Evolutionary conservation across 2,888 invertebrate species (phyloP), one percentile per base, ranked within the genome.

Genomic region (Acrobasis repandana): DNA sequence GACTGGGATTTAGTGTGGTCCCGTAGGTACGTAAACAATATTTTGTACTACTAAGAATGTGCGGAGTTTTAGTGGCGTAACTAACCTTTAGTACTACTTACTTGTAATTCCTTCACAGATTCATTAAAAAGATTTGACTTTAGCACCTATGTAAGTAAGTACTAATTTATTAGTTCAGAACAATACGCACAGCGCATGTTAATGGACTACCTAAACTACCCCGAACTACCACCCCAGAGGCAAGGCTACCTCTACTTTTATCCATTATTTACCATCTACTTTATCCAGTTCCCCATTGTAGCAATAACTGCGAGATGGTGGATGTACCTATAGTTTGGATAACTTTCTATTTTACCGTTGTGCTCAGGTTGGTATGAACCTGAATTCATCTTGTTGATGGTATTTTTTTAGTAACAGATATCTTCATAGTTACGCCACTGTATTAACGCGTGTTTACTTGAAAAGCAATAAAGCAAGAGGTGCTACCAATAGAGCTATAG

Each of bases 401-500:
- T 4, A n/a, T 6, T 43, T 14, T 43, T n/a, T 38, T 43, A n/a
- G n/a, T 43, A 3, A 43, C 43, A 43, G 43, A 28, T 50, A 33
- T 33, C 43, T 16, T 38, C 43, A 6, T 9, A 54, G 54, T 38
- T 54, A 54, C 54, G 54, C 54, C 54, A 54, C 54, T 14, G 43
- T 43, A n/a, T 43, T 43, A n/a, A 14, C 11, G 14, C 11, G 38
- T 38, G 34, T 58, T 82, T 87, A 92, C 82, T 91, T 91, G 73
- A 90, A 90, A 54, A 91, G 80, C 4, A 91, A 67, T 34, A 90
- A 70, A 20, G 80, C 80, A 3, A 92, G 71, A 5, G 92, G 90
- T 3, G 90, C 89, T 16, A 86, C 65, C 38, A 93, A 71, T 20
- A 93, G 70, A 0, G 93, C 87, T 33, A 90, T 61, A 14, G 92